Evolutionary conservation across 2,113 vertebrate species (phyloP).

Genomic region (Gobiocypris rarus): DNA sequence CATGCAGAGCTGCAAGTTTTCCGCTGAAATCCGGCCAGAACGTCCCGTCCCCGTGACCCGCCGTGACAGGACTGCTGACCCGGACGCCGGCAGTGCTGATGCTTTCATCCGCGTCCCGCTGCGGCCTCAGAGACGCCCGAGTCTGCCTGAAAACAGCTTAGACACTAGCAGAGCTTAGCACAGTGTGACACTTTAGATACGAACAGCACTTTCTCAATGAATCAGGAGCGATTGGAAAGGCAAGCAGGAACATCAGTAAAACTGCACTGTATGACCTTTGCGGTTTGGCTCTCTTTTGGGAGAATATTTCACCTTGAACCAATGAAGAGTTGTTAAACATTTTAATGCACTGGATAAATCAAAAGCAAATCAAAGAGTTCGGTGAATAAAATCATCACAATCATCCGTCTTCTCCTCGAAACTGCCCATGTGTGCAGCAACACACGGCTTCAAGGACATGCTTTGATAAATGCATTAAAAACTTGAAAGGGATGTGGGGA

Average conservation of each 20-base stretch:
- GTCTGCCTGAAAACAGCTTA: slow-evolving; percentile 3
- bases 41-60: slow-evolving; percentile 54
- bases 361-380: slow-evolving; percentile 1
- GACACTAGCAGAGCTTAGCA: slow-evolving; percentile 31
- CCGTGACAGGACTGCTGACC: slow-evolving; percentile 71
- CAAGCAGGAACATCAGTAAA: slow-evolving; percentile 3
- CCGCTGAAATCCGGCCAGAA: neutral
- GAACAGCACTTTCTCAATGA: neutral
- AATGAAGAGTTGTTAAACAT: neutral
- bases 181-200: slow-evolving; percentile 2
- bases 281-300: neutral
- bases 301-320: slow-evolving; percentile 4
- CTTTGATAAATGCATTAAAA: slow-evolving; percentile 67
- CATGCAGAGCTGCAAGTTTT: neutral
- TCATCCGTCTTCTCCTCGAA: neutral
- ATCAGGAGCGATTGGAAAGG: slow-evolving; percentile 4
- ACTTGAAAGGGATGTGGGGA: slow-evolving; percentile 36
- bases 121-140: neutral
- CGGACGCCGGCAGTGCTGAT: slow-evolving; percentile 57
- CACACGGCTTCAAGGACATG: slow-evolving; percentile 20
- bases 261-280: slow-evolving; percentile 24
- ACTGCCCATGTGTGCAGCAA: neutral
- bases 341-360: slow-evolving; percentile 1
- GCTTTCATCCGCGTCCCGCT: slow-evolving; percentile 61
- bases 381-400: slow-evolving; percentile 4